These are phyloP conservation scores for Drosophila virilis DNA, from an alignment of 1,140 invertebrate species.

Conservation along the genomic window DNA sequence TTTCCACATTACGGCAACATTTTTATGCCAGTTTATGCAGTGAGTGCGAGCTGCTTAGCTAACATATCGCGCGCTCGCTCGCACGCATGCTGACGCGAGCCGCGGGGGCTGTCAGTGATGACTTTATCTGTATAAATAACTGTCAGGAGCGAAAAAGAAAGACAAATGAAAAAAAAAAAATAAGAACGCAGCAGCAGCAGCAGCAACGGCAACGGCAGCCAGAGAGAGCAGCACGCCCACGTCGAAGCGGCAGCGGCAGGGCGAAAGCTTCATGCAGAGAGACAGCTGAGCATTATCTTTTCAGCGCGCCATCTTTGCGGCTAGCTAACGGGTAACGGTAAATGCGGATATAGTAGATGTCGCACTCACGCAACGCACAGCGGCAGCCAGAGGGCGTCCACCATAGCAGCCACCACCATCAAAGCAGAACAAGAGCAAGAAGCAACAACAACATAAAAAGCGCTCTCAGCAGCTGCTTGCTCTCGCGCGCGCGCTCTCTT, in stretches of 20 bases:
- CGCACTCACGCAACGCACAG: constrained; percentile 25
- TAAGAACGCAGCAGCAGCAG: constrained; percentile 1
- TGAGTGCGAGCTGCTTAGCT: constrained; percentile 11
- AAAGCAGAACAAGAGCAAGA: constrained; percentile 8
- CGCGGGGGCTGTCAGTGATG: constrained; percentile 73
- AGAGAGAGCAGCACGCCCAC: constrained; percentile 31
- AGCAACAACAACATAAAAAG: constrained; percentile 2
- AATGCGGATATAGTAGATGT: constrained; percentile 59
- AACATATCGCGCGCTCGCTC: constrained; percentile 14
- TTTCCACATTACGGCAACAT: constrained; percentile 59
- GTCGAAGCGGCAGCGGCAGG: constrained; percentile 11
- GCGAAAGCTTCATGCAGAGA: constrained; percentile 10
- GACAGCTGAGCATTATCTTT: constrained; percentile 28
- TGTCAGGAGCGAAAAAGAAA: constrained; percentile 58
- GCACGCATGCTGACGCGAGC: constrained; percentile 32
- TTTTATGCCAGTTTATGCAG: constrained; percentile 32
- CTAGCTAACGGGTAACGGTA: constrained; percentile 46
- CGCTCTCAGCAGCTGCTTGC: constrained; percentile 12
- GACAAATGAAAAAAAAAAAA: constrained; percentile 26
- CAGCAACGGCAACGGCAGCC: constrained; percentile 8
- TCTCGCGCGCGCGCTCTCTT: neutral
- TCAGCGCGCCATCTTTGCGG: constrained; percentile 61
- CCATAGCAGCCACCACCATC: constrained; percentile 46
- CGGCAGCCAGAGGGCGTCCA: constrained; percentile 36
- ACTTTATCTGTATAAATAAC: constrained; percentile 83